These are phyloP conservation scores for Decapterus maruadsi DNA, from an alignment of 2,797 vertebrate species.

Conservation along the genomic window DNA sequence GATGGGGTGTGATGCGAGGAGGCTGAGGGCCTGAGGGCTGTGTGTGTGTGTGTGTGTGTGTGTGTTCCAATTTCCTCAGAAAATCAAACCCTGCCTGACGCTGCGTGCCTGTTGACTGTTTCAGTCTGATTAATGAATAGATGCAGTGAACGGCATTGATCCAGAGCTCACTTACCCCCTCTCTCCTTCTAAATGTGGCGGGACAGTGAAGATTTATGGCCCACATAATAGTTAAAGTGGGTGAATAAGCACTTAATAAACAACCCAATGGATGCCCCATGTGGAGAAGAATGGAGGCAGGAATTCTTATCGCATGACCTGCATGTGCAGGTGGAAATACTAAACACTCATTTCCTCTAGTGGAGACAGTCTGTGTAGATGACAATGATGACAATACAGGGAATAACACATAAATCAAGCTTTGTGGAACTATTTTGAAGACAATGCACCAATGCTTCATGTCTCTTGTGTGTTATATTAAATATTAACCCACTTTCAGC, in stretches of 20 bases:
- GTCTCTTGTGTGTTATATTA: slow-evolving; percentile 15
- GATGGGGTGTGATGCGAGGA: slow-evolving; percentile 9
- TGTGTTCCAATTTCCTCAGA: not conserved
- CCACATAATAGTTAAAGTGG: slow-evolving; percentile 10
- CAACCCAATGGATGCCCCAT: slow-evolving; percentile 35
- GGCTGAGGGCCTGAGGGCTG: not conserved
- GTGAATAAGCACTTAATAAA: slow-evolving; percentile 50
- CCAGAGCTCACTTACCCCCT: not conserved
- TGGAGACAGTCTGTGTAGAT: slow-evolving; percentile 1
- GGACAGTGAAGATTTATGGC: slow-evolving; percentile 6
- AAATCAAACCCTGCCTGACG: not conserved
- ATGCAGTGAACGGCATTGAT: slow-evolving; percentile 17
- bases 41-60: no score
- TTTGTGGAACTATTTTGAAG: not conserved
- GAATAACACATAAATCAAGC: not conserved
- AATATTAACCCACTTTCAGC: slow-evolving; percentile 28
- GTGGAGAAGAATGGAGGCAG: slow-evolving; percentile 6
- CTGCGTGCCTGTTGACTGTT: slow-evolving; percentile 6
- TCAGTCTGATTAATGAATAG: slow-evolving; percentile 28
- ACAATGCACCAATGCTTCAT: slow-evolving; percentile 5
- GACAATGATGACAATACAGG: not conserved
- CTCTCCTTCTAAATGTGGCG: not conserved
- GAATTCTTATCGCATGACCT: slow-evolving; percentile 32
- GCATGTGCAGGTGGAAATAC: not conserved
- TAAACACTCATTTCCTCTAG: slow-evolving; percentile 19